A percentile compares a stretch with the other conserved stretches of the same genome.
phyloP scores from a whole-genome alignment of 2,797 vertebrate species.

The Dendrocincla fuliginosa region DNA sequence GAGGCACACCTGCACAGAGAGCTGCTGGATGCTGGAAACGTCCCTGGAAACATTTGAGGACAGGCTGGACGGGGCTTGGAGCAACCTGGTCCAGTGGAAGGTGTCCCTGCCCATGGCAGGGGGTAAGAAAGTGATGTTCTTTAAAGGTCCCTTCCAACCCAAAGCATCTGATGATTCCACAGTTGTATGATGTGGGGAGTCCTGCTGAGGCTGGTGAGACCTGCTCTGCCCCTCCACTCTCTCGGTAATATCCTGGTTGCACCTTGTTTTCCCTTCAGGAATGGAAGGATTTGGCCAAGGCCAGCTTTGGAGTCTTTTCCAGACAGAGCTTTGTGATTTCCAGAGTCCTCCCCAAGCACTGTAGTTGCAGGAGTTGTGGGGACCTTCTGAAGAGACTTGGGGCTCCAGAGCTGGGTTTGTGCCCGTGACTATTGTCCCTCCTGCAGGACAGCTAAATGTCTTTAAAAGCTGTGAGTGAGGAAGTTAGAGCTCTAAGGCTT shows the following conservation, averaged over 20 bases:
- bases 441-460: background rate
- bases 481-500: background rate
- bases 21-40: background rate
- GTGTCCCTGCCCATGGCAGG: fast-evolving
- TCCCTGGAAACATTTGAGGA: background rate
- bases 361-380: background rate
- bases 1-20: background rate
- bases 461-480: background rate
- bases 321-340: background rate
- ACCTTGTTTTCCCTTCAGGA: background rate
- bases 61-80: background rate
- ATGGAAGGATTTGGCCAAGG: background rate
- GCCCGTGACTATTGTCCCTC: background rate
- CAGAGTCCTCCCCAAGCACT: fast-evolving
- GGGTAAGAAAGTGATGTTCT: background rate
- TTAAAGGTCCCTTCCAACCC: background rate
- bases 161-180: background rate
- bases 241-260: background rate
- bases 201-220: background rate
- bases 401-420: background rate
- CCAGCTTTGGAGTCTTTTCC: background rate
- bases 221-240: background rate
- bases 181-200: background rate
- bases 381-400: background rate
- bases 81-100: background rate